Evolutionary conservation across 2,888 invertebrate genomes (phyloP), one percentile per base, ranked within the genome.

Genomic region (Lacanobia wlatinum): DNA sequence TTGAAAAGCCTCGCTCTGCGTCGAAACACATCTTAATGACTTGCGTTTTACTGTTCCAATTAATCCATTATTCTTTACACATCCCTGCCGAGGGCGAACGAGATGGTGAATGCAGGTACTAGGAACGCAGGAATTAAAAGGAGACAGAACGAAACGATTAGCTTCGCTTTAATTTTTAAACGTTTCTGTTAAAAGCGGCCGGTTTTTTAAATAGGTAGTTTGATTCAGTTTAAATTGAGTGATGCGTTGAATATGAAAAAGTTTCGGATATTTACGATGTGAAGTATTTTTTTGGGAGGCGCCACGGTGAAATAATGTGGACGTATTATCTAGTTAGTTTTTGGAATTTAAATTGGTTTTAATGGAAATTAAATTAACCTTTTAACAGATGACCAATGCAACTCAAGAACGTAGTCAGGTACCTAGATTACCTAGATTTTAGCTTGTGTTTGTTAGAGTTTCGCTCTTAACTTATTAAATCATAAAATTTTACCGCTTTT

Each of bases 61-160:
- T 87, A 85, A 87, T 87, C 80, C 85, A 87, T 88, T 86, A 89
- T 90, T 89, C 87, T 78, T 86, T 84, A 71, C 88, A 86, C 87
- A 87, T 86, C 84, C 71, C 86, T 85, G 78, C 60, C 52, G 74
- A 59, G 74, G 60, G 85, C 82, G 66, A 68, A 85, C 67, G 87
- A 87, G 58, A 70, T 64, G n/a, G 60, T 62, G 34, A 4, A 48
- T 70, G 38, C 18, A 0, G 2, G 82, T 43, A 43, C 43, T 43
- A 43, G 43, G 43, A 43, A 43, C 5, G 14, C 43, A 43, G 14
- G 43, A 43, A 43, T 71, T 59, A 63, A 84, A 90, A 68, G 56
- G 86, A 76, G 88, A 88, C 43, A 52, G 16, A 62, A 61, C 40
- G 53, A 73, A 43, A 55, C 72, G 76, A 86, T 87, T 87, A 87